Base-by-base conservation (phyloP, 2,888 invertebrate genomes). In the Aquatica leii region DNA sequence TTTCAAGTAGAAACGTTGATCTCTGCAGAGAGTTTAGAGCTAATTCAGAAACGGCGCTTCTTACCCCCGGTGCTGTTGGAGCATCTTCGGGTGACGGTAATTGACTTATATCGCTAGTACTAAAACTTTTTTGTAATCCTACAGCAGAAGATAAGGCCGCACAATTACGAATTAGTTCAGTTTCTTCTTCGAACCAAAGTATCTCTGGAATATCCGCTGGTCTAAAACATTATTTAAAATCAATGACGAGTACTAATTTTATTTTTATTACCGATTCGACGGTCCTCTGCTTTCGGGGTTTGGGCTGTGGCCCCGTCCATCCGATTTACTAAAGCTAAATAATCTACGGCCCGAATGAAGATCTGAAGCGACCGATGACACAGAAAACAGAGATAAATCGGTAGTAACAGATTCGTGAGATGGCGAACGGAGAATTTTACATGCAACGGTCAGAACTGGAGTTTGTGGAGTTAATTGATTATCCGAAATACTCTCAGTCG, bases 331-430 rank as follows among this genome's bases (percentile, higher is more conserved):
- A 71, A 86, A 86, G 57, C 82, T 82, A 12, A 85, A 79, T 48
- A 86, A 76, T 65, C 80, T 71, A 55, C 80, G 69, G 24, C 77
- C 78, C 14, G 82, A 80, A 62, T 84, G 81, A 11, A 80, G 79
- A 59, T 87, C 86, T n/a, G 86, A 86, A 2, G 84, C 82, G 31
- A 85, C 86, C 12, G 86, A 86, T 5, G 86, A 86, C 65, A 87
- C 87, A 0, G 92, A 92, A 82, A 93, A 91, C 62, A 93, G 82
- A 0, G 92, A 93, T 55, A 93, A 82, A 80, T 93, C 93, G 0
- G 93, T 93, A 11, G 92, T 92, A 72, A 93, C 91, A 14, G 92
- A 92, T 82, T 94, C 93, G 81, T 92, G 92, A 14, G 92, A 92
- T 3, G 93, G 93, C 1, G 93, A 93, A 54, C 93, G 86, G 66